Conservation (phyloP, 2,797 vertebrate species). For the Morelia viridis region DNA sequence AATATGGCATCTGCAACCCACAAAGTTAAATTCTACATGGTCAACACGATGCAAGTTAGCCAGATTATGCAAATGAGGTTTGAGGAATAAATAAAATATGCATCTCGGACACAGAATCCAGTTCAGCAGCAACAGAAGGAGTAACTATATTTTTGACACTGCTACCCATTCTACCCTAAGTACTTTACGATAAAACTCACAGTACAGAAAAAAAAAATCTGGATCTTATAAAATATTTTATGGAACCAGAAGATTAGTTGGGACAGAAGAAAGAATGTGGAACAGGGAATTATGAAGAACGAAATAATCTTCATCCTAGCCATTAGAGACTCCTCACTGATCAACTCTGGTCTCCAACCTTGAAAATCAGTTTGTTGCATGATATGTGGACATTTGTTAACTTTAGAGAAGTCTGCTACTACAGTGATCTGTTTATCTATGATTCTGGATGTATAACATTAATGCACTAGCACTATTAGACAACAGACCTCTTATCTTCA, state of each 20-base stretch:
- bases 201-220: not conserved
- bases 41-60: not conserved
- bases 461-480: constrained; percentile 51
- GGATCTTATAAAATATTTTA: not conserved
- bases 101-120: not conserved
- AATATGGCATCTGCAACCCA: not conserved
- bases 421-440: constrained; percentile 61
- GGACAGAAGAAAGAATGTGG: not conserved
- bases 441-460: constrained; percentile 53
- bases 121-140: not conserved
- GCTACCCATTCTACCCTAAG: not conserved
- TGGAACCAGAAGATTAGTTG: not conserved
- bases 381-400: constrained; percentile 54
- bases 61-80: constrained; percentile 11
- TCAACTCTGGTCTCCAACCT: not conserved
- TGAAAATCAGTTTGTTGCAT: constrained; percentile 26
- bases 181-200: not conserved
- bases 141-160: not conserved
- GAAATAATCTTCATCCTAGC: not conserved
- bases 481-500: constrained; percentile 24
- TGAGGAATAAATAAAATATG: not conserved
- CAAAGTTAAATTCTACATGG: constrained; percentile 15
- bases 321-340: not conserved
- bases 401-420: constrained; percentile 63
- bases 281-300: not conserved